These are phyloP conservation scores for Syngnathus floridae DNA, from an alignment of 2,113 vertebrate genomes.

Conservation along the genomic window DNA sequence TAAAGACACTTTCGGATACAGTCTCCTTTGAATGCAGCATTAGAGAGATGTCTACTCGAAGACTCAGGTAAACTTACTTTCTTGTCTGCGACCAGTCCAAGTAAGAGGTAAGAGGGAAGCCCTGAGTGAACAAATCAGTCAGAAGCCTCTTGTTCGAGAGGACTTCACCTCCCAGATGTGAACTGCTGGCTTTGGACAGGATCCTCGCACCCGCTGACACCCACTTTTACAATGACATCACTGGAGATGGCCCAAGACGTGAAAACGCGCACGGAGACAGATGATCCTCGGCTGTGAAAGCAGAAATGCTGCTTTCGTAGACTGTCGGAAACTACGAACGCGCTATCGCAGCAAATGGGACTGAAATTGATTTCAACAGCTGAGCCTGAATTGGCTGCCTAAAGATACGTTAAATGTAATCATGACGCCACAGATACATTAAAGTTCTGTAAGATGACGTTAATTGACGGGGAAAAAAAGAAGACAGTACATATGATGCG, in stretches of 20 bases:
- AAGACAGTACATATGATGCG: background rate
- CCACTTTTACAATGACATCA: conserved; percentile 44
- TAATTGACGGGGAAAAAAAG: no score
- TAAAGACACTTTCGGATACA: background rate
- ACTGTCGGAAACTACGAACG: background rate
- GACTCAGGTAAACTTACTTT: conserved; percentile 32
- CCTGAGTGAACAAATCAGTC: conserved; percentile 4
- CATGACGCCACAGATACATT: background rate
- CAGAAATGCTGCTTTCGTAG: conserved; percentile 13
- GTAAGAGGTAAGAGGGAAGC: conserved; percentile 10
- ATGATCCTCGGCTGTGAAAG: background rate
- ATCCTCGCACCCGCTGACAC: conserved; percentile 45
- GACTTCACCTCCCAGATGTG: conserved; percentile 44
- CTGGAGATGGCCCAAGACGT: conserved; percentile 16
- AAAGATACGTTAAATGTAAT: background rate
- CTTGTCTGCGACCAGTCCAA: background rate
- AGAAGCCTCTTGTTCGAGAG: conserved; percentile 11
- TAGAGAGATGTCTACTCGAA: background rate
- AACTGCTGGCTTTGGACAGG: conserved; percentile 9
- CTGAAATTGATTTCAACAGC: background rate
- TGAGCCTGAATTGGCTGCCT: no score
- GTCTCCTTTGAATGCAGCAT: background rate
- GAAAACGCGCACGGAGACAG: background rate
- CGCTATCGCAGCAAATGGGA: no score
- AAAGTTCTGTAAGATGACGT: background rate